Base-by-base conservation (phyloP, 30 jellyfish, hydroid and myxozoan species). In the Pelagia noctiluca region DNA sequence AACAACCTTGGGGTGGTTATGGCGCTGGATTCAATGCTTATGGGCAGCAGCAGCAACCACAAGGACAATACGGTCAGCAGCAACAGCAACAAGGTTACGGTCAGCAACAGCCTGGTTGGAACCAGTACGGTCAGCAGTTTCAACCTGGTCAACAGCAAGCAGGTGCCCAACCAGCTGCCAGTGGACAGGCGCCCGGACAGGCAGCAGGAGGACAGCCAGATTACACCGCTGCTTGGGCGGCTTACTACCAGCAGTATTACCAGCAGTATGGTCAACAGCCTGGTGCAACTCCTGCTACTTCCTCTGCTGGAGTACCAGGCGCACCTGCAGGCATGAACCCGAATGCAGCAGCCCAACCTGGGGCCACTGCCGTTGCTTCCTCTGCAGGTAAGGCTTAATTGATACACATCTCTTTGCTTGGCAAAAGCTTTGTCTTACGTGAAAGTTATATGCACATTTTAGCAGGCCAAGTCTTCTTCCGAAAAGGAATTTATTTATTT, bases 201-300 rank as follows among this genome's bases (percentile, higher is more conserved):
- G 87, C 93, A 32, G 25, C 75, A 10, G 16, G 65, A 12, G 52
- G 64, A 23, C 93, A 70, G 49, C 96, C 47, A 34, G 97, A 90
- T 67, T 70, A 63, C 71, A 57, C 80, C 1, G 97, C 97, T 1
- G 97, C 98, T 4, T 92, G 98, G 97, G 90, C 89, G 0, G 96
- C 95, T 24, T 92, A 87, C 70, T 92, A 87, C 54, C 96, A 75
- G 46, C 99, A 93, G 86, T 76, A 50, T 49, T 82, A 88, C 31
- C 84, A 84, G 47, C 94, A 82, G 18, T 84, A 88, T 82, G 96
- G 95, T 19, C 32, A 24, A 71, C 96, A 57, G 3, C 81, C 86
- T 12, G 82, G 89, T 0, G 90, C 89, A 0, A 85, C 95, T 8
- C 86, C 77, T 30, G 94, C 87, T 2, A 91, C 92, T 0, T 63